Base-by-base conservation (phyloP, 2,113 vertebrate species). In the Trinectes maculatus region DNA sequence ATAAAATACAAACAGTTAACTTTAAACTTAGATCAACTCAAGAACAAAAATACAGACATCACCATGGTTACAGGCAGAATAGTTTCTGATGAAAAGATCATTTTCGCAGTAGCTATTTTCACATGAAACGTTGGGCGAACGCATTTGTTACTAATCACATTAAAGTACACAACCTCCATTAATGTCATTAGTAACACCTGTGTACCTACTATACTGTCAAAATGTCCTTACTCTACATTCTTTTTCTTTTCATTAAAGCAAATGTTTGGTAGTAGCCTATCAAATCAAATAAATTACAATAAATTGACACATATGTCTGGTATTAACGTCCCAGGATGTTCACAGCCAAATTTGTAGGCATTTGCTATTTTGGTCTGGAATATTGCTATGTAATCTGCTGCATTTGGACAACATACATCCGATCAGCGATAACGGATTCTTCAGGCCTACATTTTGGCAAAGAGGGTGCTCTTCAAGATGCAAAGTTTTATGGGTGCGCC, bases 351-450 rank as follows among this genome's bases (percentile, higher is more conserved):
- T n/a, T n/a, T n/a, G 49, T 24, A 31, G 10, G 26, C n/a, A n/a
- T n/a, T n/a, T n/a, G n/a, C n/a, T n/a, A 5, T 4, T 51, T 18
- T 12, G 5, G 22, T 48, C 25, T 64, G 3, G 26, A 54, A 58
- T 21, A n/a, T 34, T 21, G 11, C 19, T 8, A 8, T n/a, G 34
- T 3, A 42, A 1, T 3, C 39, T 43, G 52, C 12, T 57, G 36
- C 57, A 18, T 59, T 58, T 37, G 46, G n/a, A 51, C 39, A 71
- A 25, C n/a, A 8, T 0, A 25, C 3, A 12, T 29, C 54, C 40
- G 24, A 16, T 36, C 36, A 0, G 3, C 54, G 33, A 58, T 48
- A 53, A 66, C 8, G n/a, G n/a, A 36, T 34, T 52, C 21, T 31
- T 54, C 47, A 26, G 26, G 33, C 11, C 5, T 9, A 4, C 29